A percentile compares a stretch with the other conserved stretches of the same genome.
These are phyloP conservation scores for Pteronura brasiliensis DNA, from an alignment of 2,113 vertebrate species.

Conservation along the genomic window DNA sequence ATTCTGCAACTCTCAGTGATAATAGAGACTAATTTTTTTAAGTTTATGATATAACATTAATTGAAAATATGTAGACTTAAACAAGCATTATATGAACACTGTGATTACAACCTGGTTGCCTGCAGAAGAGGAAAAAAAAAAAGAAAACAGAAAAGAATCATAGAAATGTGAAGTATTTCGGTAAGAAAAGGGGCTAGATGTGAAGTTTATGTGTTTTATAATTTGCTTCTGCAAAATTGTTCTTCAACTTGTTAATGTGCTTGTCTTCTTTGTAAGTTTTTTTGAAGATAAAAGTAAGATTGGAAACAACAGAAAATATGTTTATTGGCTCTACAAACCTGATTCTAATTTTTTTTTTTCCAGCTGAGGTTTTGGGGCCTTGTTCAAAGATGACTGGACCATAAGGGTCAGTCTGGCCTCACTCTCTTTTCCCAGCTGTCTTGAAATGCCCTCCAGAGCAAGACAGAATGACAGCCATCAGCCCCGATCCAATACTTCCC, in stretches of 20 bases:
- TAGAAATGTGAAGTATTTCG: background rate
- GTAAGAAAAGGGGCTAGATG: background rate
- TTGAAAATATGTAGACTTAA: background rate
- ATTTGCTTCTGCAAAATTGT: background rate
- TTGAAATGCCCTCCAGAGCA: slow-evolving; percentile 55
- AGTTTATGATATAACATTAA: background rate
- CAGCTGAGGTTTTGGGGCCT: slow-evolving; percentile 16
- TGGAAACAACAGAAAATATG: slow-evolving; percentile 21
- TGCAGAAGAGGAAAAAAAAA: background rate
- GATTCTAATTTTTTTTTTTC: slow-evolving; percentile 52
- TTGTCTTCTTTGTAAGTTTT: slow-evolving; percentile 28
- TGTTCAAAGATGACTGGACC: slow-evolving; percentile 50
- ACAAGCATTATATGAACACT: background rate
- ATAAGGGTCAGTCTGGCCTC: slow-evolving; percentile 40
- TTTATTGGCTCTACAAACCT: slow-evolving; percentile 28
- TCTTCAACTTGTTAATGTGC: background rate
- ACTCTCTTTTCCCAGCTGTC: slow-evolving; percentile 44
- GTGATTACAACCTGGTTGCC: background rate
- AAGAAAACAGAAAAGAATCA: background rate
- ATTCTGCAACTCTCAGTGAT: background rate
- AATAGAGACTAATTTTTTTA: slow-evolving; percentile 7
- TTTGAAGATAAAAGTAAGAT: slow-evolving; percentile 34
- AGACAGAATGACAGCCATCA: slow-evolving; percentile 24
- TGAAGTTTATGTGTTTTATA: background rate
- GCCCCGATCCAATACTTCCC: background rate